Percentiles rank a stretch among this genome's conserved stretches.
Evolutionary conservation across 2,888 invertebrate species (phyloP).

Genomic region (Aphelenchoides bicaudatus): DNA sequence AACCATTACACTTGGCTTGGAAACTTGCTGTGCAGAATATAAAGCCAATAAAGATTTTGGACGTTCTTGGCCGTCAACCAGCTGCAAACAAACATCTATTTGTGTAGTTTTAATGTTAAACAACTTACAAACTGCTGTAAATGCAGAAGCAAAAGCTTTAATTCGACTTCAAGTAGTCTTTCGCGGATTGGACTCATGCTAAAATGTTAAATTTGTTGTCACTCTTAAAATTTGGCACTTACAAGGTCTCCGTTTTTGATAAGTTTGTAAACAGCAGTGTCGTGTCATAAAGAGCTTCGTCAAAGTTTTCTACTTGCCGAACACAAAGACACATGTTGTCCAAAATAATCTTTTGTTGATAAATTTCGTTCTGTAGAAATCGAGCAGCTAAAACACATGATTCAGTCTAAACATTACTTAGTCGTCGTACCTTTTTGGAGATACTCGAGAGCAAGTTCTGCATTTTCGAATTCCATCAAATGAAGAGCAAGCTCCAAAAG

Average conservation of each 20-base stretch:
- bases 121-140: conserved; percentile 21
- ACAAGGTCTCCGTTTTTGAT: conserved; percentile 5
- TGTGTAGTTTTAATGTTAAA: too few relatives aligned
- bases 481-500: conserved; percentile 27
- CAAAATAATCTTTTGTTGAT: conserved; percentile 21
- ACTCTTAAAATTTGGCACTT: not conserved
- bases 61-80: not conserved
- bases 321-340: conserved; percentile 24
- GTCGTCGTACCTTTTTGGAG: conserved; percentile 26
- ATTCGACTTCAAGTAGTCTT: conserved; percentile 21
- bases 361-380: conserved; percentile 25
- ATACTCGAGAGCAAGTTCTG: conserved; percentile 22
- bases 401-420: not conserved
- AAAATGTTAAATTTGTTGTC: not conserved
- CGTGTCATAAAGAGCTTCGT: conserved; percentile 21
- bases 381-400: conserved; percentile 29
- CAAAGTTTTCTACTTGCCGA: not conserved
- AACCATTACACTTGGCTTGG: not conserved
- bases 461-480: conserved; percentile 15
- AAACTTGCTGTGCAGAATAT: not conserved
- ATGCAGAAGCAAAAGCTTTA: conserved; percentile 22
- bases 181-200: conserved; percentile 26
- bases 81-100: not conserved
- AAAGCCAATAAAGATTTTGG: not conserved
- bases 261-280: conserved; percentile 7